phyloP scores from a whole-genome alignment of 92 coral and sea anemone species.

The Blastomussa wellsi region DNA sequence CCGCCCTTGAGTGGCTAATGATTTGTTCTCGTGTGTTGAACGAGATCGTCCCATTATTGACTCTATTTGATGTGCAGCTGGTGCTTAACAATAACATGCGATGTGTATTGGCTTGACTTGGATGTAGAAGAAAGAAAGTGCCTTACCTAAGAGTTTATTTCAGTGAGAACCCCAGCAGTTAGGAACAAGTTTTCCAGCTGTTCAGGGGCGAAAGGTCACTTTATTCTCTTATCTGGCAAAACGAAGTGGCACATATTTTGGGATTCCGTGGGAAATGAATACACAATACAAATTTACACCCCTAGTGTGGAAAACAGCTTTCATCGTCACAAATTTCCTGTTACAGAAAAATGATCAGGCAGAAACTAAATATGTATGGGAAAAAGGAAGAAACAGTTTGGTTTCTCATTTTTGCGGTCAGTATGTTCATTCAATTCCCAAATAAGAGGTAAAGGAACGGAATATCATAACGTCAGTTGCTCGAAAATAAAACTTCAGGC shows the following conservation, averaged over 20 bases:
- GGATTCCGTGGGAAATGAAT: conserved; percentile 17
- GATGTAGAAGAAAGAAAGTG: background rate
- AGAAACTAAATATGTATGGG: conserved; percentile 13
- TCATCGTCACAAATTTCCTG: conserved; percentile 18
- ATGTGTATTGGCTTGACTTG: background rate
- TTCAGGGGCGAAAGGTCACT: conserved; percentile 36
- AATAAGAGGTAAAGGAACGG: background rate
- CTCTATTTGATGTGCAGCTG: conserved; percentile 4
- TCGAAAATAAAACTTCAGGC: background rate
- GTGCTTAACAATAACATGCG: background rate
- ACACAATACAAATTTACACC: conserved; percentile 19
- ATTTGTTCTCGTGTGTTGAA: conserved; percentile 4
- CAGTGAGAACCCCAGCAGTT: background rate
- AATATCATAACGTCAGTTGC: background rate
- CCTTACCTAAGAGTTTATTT: background rate
- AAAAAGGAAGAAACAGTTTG: conserved; percentile 8
- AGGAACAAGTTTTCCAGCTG: conserved; percentile 32
- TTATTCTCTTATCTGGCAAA: conserved; percentile 17
- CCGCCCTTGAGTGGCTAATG: conserved; percentile 15
- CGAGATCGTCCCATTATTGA: background rate
- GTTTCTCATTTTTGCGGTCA: conserved; percentile 1
- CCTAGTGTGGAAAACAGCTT: conserved; percentile 25
- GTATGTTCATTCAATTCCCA: background rate
- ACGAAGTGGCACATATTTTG: conserved; percentile 7
- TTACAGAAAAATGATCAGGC: conserved; percentile 17